These are phyloP conservation scores for Austrolebias charrua DNA, from an alignment of 2,797 vertebrate species.

Conservation along the genomic window DNA sequence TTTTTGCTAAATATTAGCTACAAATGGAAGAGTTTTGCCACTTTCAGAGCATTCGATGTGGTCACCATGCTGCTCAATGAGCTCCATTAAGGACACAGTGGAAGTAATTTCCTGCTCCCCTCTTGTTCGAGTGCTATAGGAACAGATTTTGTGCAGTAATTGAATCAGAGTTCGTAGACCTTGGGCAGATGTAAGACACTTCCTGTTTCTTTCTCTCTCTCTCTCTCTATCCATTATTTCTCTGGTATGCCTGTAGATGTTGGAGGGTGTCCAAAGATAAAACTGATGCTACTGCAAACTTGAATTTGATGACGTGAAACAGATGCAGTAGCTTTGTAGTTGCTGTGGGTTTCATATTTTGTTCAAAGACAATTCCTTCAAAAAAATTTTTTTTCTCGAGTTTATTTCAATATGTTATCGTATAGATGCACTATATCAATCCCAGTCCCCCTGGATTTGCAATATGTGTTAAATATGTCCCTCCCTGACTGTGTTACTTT, in stretches of 20 bases:
- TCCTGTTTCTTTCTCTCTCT: slow-evolving; percentile 34
- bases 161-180: slow-evolving; percentile 54
- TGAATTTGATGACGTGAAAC: background rate
- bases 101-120: slow-evolving; percentile 52
- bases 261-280: slow-evolving; percentile 16
- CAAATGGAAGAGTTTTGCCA: slow-evolving; percentile 2
- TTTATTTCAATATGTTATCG: background rate
- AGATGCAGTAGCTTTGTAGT: background rate
- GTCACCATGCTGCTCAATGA: slow-evolving; percentile 8
- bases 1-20: slow-evolving; percentile 26
- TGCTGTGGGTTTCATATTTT: background rate
- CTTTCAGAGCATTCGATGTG: slow-evolving; percentile 29
- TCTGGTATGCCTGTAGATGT: slow-evolving; percentile 16
- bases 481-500: background rate
- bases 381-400: background rate
- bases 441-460: background rate
- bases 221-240: slow-evolving; percentile 25
- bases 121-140: slow-evolving; percentile 51
- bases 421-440: background rate
- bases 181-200: slow-evolving; percentile 44
- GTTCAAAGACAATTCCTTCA: background rate
- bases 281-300: background rate
- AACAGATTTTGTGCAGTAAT: slow-evolving; percentile 52
- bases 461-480: slow-evolving; percentile 8
- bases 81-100: slow-evolving; percentile 39